Conservation (phyloP, 1,140 invertebrate genomes). For the Aphaenogaster floridana region DNA sequence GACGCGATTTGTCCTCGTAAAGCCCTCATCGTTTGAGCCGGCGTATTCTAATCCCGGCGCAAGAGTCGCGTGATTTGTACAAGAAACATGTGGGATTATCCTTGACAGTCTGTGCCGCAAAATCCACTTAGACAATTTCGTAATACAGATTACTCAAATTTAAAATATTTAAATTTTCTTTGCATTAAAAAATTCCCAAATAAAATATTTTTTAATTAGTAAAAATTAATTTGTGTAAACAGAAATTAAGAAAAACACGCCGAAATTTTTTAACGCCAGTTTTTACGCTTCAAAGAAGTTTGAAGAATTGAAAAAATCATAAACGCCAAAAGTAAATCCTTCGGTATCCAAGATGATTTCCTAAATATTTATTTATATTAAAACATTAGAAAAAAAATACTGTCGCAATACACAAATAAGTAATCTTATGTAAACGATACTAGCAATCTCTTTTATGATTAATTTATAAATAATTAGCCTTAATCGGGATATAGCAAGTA, state of each 20-base stretch:
- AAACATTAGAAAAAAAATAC: neutral
- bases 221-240: neutral
- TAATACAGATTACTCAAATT: neutral
- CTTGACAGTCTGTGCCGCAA: neutral
- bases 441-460: neutral
- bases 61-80: conserved; percentile 20
- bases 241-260: neutral
- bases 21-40: conserved; percentile 8
- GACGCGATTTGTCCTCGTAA: conserved; percentile 32
- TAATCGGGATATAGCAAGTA: neutral
- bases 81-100: conserved; percentile 12
- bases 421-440: neutral
- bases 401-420: neutral
- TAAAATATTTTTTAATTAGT: neutral
- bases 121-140: neutral
- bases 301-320: neutral
- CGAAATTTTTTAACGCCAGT: neutral
- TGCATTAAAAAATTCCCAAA: neutral
- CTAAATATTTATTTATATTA: neutral
- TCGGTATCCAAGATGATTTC: neutral
- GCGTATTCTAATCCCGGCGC: conserved; percentile 14
- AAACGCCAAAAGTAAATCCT: neutral
- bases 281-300: neutral
- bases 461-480: neutral
- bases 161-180: neutral